These are phyloP conservation scores for Papilio dardanus DNA, from an alignment of 1,140 invertebrate genomes.

Conservation along the genomic window DNA sequence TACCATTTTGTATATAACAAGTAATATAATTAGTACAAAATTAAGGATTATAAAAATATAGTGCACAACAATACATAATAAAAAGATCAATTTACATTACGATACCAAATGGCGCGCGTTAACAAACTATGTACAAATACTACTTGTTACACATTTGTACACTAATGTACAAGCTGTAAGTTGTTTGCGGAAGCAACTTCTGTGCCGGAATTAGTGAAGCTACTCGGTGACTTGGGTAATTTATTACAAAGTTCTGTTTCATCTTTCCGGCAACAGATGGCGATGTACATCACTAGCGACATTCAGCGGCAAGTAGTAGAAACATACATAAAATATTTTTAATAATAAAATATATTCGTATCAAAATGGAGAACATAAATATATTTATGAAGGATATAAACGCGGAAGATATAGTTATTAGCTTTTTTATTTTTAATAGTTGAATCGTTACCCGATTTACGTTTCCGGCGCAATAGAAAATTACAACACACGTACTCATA, in stretches of 20 bases:
- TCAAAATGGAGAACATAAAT: conserved; percentile 8
- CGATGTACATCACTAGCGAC: conserved; percentile 36
- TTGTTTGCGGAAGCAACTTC: conserved; percentile 49
- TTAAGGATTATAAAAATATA: not conserved
- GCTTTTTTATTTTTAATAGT: not conserved
- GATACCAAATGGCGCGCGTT: not conserved
- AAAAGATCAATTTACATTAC: not conserved
- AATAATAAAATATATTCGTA: not conserved
- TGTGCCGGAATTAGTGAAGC: conserved; percentile 48
- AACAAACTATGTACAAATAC: conserved; percentile 12
- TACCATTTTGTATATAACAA: no score
- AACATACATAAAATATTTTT: conserved; percentile 5
- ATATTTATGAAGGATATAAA: not conserved
- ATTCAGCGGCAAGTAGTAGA: conserved; percentile 27
- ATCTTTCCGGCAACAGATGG: conserved; percentile 58
- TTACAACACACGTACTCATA: conserved; percentile 25
- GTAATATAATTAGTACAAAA: not conserved
- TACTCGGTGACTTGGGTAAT: conserved; percentile 43
- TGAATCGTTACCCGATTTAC: not conserved
- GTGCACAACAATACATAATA: not conserved
- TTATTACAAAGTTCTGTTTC: conserved; percentile 42
- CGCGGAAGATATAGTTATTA: not conserved
- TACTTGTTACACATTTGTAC: conserved; percentile 8
- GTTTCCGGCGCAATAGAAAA: conserved; percentile 3
- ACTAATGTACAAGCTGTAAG: not conserved